Evolutionary conservation across 1,140 invertebrate genomes (phyloP), one percentile per base, ranked within the genome.

Genomic region (Drosophila equinoxialis): DNA sequence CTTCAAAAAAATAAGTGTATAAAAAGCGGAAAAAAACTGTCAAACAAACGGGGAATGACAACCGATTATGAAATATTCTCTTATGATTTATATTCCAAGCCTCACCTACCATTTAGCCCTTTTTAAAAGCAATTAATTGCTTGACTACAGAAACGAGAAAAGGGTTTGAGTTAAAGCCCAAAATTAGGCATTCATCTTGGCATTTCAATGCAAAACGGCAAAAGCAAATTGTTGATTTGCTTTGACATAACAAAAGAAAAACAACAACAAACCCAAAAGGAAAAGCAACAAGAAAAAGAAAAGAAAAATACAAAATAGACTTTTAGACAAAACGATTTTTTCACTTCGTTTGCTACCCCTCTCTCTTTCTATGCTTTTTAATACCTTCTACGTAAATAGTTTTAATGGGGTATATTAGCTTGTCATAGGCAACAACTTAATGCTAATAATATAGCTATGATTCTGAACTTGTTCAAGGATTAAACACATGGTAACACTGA

Each of bases 191-290:
- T 77, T 77, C 65, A 66, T n/a, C 61, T 74, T 70, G 30, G 65
- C 68, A 63, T 41, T 14, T 85, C 64, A 87, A 71, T 82, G 82
- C 83, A 87, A 87, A 85, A 73, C 67, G 77, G 67, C 65, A 58
- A 80, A 30, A 71, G 72, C 79, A 82, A 90, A 77, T 81, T 81
- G 74, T 72, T 81, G 79, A 77, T 81, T 80, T 81, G 74, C 69
- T 77, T 70, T 81, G 79, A 80, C 79, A 81, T 73, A 80, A 65
- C 77, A 68, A 17, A 30, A 30, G 23, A 30, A 30, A 30, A 30
- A 30, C 1, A 23, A 23, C 6, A 30, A 30, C 30, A 30, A 30
- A 30, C 30, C 30, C 2, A 26, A 62, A 71, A 39, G 11, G 11
- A 39, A 39, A 39, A 39, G 37, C 10, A 64, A 23, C 75, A 65